Conservation (phyloP, 2,888 invertebrate species). For the Peribatodes rhomboidaria region DNA sequence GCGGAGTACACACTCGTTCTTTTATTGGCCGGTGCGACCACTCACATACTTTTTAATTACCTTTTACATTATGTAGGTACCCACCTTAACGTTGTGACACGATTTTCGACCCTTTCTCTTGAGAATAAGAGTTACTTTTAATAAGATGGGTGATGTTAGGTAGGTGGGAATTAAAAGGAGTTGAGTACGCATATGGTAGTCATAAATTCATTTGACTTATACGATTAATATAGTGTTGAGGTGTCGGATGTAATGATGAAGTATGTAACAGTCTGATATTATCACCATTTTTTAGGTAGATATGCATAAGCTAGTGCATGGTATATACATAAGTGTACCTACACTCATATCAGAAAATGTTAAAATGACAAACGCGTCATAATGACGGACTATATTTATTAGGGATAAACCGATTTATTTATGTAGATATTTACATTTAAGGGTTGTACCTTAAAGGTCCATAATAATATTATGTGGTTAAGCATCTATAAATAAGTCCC, state of each 20-base stretch:
- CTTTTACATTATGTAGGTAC: slow-evolving; percentile 45
- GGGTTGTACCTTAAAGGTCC: no score
- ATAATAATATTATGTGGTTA: no score
- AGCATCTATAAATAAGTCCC: no score
- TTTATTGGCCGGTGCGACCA: slow-evolving; percentile 45
- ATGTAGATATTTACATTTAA: no score
- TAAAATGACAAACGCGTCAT: no score
- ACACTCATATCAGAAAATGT: no score
- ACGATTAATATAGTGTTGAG: slow-evolving; percentile 30
- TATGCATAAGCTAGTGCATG: no score
- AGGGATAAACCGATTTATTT: no score
- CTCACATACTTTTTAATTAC: slow-evolving; percentile 50
- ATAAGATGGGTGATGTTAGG: slow-evolving; percentile 5
- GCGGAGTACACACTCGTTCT: slow-evolving; percentile 49
- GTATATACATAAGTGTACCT: no score
- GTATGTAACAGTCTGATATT: neutral
- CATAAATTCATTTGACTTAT: slow-evolving; percentile 33
- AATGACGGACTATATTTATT: no score
- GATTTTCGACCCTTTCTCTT: slow-evolving; percentile 5
- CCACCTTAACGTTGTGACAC: slow-evolving; percentile 31
- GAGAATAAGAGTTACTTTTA: slow-evolving; percentile 5
- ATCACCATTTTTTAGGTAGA: neutral
- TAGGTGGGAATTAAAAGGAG: slow-evolving; percentile 30
- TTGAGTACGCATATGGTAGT: slow-evolving; percentile 32
- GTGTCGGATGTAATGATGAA: slow-evolving; percentile 18